Conservation (phyloP, 2,888 invertebrate species). For the Oscheius onirici region DNA sequence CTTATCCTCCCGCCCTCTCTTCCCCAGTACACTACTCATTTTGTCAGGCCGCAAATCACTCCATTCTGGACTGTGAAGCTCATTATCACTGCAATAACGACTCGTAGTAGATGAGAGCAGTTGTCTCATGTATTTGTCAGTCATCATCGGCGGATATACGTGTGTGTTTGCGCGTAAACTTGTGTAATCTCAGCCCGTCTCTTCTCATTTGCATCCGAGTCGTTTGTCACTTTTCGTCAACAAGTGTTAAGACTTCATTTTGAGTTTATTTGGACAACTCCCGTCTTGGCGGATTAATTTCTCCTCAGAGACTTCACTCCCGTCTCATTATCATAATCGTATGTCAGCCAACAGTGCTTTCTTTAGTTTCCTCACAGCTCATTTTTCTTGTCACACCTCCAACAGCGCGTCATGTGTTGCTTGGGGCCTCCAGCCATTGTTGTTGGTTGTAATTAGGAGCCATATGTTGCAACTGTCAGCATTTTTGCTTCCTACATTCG, state of each 20-base stretch:
- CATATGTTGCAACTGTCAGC: conserved; percentile 21
- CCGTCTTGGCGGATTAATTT: conserved; percentile 13
- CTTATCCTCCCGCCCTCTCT: neutral
- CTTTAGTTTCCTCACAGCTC: neutral
- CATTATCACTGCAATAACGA: conserved; percentile 11
- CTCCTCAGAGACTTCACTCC: conserved; percentile 20
- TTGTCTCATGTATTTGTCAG: conserved; percentile 8
- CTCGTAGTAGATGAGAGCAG: neutral
- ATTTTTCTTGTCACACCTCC: conserved; percentile 7
- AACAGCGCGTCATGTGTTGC: conserved; percentile 13
- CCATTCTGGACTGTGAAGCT: neutral
- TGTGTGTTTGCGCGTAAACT: conserved; percentile 15
- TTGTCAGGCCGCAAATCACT: conserved; percentile 11
- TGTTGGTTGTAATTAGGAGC: conserved; percentile 20
- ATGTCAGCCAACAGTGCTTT: conserved; percentile 4
- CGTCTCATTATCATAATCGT: conserved; percentile 31
- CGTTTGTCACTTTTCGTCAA: conserved; percentile 11
- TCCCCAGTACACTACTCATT: neutral
- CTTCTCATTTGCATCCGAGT: conserved; percentile 22
- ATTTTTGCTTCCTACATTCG: neutral
- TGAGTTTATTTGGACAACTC: conserved; percentile 8
- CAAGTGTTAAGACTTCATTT: neutral
- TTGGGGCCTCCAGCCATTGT: neutral
- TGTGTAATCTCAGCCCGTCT: conserved; percentile 4
- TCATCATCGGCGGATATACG: conserved; percentile 8